Evolutionary conservation across 1,140 invertebrate species (phyloP).

Genomic region (Proctacanthus coquilletti): DNA sequence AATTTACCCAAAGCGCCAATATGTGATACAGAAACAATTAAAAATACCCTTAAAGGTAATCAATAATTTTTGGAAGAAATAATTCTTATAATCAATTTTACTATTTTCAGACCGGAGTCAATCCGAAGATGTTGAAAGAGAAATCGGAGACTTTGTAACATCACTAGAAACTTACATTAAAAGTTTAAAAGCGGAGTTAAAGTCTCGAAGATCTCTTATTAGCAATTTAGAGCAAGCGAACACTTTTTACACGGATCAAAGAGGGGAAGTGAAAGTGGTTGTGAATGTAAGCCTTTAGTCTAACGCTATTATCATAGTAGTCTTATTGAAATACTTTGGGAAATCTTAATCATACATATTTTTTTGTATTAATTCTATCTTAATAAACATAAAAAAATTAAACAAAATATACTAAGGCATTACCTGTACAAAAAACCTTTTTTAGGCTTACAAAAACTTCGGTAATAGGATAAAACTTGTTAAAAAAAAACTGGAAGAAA

Average conservation of each 20-base stretch:
- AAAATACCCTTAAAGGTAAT: conserved; percentile 18
- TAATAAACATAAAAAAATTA: neutral
- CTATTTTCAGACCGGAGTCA: conserved; percentile 62
- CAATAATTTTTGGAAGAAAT: too few species aligned
- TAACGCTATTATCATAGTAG: too few species aligned
- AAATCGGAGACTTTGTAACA: conserved; percentile 63
- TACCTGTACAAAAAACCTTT: conserved; percentile 2
- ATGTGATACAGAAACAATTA: conserved; percentile 21
- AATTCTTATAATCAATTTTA: conserved; percentile 13
- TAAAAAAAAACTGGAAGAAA: conserved; percentile 69
- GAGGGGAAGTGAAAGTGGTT: conserved; percentile 83
- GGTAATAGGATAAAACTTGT: conserved; percentile 68
- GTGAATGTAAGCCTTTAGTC: conserved; percentile 81
- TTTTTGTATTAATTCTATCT: conserved; percentile 3
- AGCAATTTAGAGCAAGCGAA: conserved; percentile 62
- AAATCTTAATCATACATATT: conserved; percentile 7
- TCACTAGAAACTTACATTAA: conserved; percentile 68
- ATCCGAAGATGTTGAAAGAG: conserved; percentile 74
- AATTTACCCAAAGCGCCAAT: conserved; percentile 23
- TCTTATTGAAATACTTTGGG: neutral
- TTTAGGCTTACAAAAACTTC: conserved; percentile 83
- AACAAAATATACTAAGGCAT: neutral
- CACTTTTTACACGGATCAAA: conserved; percentile 76
- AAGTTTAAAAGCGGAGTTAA: conserved; percentile 66
- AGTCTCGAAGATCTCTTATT: conserved; percentile 57